phyloP scores from a whole-genome alignment of 23 tunicate species.

The Halocynthia roretzi region DNA sequence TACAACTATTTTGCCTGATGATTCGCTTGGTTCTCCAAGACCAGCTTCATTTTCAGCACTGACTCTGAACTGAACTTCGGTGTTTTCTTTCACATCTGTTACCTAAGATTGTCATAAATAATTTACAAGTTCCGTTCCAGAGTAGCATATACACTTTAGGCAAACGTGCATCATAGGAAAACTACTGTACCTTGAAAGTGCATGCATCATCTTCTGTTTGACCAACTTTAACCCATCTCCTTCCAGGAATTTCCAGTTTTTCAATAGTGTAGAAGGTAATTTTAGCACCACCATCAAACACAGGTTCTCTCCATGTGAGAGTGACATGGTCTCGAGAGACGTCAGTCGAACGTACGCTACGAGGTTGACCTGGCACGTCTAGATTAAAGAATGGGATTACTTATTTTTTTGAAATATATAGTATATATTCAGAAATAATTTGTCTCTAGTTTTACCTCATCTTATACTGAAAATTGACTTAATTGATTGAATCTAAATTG shows the following conservation, averaged over 20 bases:
- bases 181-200: conserved; percentile 31
- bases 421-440: no score
- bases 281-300: conserved; percentile 78
- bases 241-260: conserved; percentile 52
- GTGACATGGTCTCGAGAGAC: conserved; percentile 42
- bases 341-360: conserved; percentile 17
- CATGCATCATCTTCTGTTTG: conserved; percentile 32
- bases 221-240: conserved; percentile 65
- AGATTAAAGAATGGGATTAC: background rate
- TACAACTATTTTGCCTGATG: conserved; percentile 20
- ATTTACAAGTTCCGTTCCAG: background rate
- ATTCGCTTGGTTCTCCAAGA: conserved; percentile 48
- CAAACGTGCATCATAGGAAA: background rate
- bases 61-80: conserved; percentile 82
- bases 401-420: no score
- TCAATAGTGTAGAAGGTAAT: conserved; percentile 67
- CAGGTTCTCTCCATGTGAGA: conserved; percentile 86
- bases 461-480: no score
- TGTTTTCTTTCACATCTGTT: conserved; percentile 71
- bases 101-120: conserved; percentile 21
- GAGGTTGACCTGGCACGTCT: conserved; percentile 71
- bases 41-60: conserved; percentile 96
- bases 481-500: background rate
- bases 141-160: background rate
- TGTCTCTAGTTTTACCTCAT: no score